Base-by-base conservation (phyloP, 2,888 invertebrate species). In the Eulithis prunata region DNA sequence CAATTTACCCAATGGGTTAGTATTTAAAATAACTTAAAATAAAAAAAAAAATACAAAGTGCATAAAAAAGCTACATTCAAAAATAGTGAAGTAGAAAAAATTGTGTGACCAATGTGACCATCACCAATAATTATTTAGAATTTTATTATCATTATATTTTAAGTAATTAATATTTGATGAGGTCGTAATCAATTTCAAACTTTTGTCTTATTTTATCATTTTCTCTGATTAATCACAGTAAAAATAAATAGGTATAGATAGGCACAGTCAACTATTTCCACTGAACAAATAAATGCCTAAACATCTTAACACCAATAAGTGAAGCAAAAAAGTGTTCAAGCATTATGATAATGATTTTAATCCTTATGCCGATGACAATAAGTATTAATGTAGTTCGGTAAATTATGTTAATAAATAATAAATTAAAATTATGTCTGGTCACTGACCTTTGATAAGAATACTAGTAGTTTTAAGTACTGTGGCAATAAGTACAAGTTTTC, bases 1-100 rank as follows among this genome's bases (percentile, higher is more conserved):
- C 71, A 74, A 69, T 70, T 69, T 70, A 76, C 83, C 84, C 79
- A 69, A 68, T 77, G 46, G 51, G 83, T 86, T 86, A 87, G 87
- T 86, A 64, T 73, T 59, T 32, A 76, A 74, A 73, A 75, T 69
- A 76, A 74, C 75, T 74, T 72, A 72, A 77, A 67, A 73, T 71
- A 71, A 74, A 55, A 76, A 55, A 76, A 73, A 71, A 62, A 75
- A 78, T 74, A 78, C 71, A 78, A 71, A 72, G 81, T 80, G 80
- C 78, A 62, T 74, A 68, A 72, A 68, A 71, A 73, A 80, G 75
- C 78, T 74, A 69, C 45, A 63, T 58, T 13, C 57, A 70, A 70
- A 38, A 63, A 67, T 62, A 8, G 70, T 71, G 65, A 68, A 72
- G 70, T 67, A 73, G 75, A 76, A 81, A 81, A 77, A 75, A 77